Base-by-base conservation (phyloP, 53 echinoderm and acorn worm species). In the Paelopatides confundens region DNA sequence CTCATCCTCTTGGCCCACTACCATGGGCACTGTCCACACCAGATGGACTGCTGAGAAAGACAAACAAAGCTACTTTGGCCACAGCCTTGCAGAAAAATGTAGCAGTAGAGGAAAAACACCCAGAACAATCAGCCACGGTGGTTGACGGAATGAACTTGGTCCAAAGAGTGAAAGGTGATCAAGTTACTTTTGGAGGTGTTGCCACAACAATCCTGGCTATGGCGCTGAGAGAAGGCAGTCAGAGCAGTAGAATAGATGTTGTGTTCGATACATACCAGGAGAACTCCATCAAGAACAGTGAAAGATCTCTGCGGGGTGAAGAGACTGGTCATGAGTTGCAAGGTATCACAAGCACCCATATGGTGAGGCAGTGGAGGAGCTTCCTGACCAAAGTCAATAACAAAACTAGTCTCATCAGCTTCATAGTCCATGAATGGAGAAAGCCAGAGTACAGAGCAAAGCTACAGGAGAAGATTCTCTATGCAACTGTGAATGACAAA, bases 1-100 rank as follows among this genome's bases (percentile, higher is more conserved):
- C 67, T 15, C 86, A 86, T 30, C 86, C 86, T 5, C 86, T 85
- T 8, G 86, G 69, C 69, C 86, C 86, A 17, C 12, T 85, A 24
- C 86, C 86, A 1, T 85, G 86, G 86, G 9, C 67, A 34, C 33
- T 68, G 24, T 35, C 68, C 7, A 85, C 46, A 21, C 81, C 30
- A 21, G 49, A 64, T 29, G 65, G 65, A 29, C 11, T n/a, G 7
- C 11, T 64, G 65, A 64, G 21, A 29, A 63, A 64, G 21, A 64
- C 65, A n/a, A 64, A 64, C 65, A 2, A 64, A 64, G 65, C 65
- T 27, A n/a, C n/a, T 64, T n/a, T 64, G 11, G 65, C 1, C 8
- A 13, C 11, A 64, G 14, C 11, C 21, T n/a, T 64, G 1, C 14
- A 64, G 65, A 64, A 21, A n/a, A 0, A 15, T 21, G 65, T 21